A percentile compares a stretch with the other conserved stretches of the same genome.
Evolutionary conservation across 2,113 vertebrate species (phyloP).

Genomic region (Psilopogon haemacephalus): DNA sequence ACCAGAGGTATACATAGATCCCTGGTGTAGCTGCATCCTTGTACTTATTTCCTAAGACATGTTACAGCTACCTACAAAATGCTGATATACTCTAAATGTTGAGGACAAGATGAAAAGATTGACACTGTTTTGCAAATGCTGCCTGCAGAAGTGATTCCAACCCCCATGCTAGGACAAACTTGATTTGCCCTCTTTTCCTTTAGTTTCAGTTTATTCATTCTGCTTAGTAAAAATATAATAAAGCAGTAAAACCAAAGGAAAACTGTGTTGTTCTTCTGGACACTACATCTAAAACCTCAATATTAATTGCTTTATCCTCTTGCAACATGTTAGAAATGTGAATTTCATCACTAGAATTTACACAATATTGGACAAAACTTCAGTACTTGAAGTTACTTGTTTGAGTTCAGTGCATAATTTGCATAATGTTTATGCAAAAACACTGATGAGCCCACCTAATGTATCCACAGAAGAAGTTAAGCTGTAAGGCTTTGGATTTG

Average conservation of each 20-base stretch:
- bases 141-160: not conserved
- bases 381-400: not conserved
- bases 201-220: not conserved
- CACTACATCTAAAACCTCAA: not conserved
- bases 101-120: not conserved
- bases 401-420: not conserved
- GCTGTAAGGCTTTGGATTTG: not conserved
- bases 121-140: not conserved
- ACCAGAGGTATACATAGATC: not conserved
- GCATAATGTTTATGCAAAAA: not conserved
- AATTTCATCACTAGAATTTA: not conserved
- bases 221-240: not conserved
- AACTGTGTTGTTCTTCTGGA: accelerated
- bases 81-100: not conserved
- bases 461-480: not conserved
- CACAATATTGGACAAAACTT: not conserved
- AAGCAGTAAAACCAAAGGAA: not conserved
- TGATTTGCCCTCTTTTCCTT: not conserved
- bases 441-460: not conserved
- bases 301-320: not conserved
- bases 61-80: not conserved
- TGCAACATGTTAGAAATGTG: not conserved
- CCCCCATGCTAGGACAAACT: not conserved
- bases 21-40: not conserved
- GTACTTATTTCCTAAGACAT: not conserved